Evolutionary conservation across 2,797 vertebrate species (phyloP), one percentile per base, ranked within the genome.

Genomic region (Epinephelus malabaricus): DNA sequence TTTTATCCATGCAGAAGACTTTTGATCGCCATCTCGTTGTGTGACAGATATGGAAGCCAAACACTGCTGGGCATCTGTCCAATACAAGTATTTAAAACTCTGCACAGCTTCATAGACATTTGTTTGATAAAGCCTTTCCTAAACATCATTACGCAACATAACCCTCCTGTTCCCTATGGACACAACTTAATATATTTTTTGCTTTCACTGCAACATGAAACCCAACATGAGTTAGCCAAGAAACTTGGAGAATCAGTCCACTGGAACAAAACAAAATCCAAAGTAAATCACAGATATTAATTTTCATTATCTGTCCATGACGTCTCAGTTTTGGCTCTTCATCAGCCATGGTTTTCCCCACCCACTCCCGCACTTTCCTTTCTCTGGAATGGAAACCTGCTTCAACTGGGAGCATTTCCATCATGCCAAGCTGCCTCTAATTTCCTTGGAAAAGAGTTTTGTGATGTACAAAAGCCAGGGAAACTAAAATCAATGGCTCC

Each of bases 11-110:
- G 70, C 56, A 74, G 82, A 65, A 73, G 76, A 72, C 45, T 62
- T 73, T 76, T 74, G 79, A 88, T 85, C 72, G 15, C 54, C 11
- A 40, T 74, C 79, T 68, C 55, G 43, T 62, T 65, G 0, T 51
- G 69, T 66, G 63, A 81, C 69, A 70, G 68, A 82, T 80, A 61
- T 73, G 60, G 73, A 79, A 72, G 55, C 63, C 75, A 63, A 78
- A 54, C 38, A 46, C 64, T 69, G 77, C 47, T 53, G 72, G 45
- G 72, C 54, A 46, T 55, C n/a, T 53, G 23, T 81, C 83, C 89
- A 88, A 67, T 34, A 18, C 49, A 53, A 50, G 56, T 43, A n/a
- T 65, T 83, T 77, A 25, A 51, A 40, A 69, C 76, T 67, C 8
- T 50, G 65, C 54, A 53, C 46, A 73, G 46, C 55, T 63, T 50